A percentile compares a stretch with the other conserved stretches of the same genome.
Conservation (phyloP, 2,888 invertebrate genomes). For the Monoplex corrugatus region DNA sequence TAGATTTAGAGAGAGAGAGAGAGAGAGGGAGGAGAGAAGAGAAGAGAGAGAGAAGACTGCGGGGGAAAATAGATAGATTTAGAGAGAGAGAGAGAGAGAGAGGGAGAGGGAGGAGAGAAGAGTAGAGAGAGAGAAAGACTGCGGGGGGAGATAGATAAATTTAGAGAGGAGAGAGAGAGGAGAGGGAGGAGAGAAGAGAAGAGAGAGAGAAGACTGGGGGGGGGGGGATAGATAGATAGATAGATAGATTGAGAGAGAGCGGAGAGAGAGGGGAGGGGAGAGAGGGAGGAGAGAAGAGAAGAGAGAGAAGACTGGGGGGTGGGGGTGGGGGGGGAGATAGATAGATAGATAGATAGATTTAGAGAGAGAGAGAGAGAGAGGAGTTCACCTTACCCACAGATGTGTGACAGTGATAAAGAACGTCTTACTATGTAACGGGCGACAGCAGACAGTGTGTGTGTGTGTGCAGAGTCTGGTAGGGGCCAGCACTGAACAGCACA, state of each 20-base stretch:
- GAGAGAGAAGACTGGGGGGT: not conserved
- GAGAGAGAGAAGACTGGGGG: not conserved
- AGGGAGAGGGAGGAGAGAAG: not conserved
- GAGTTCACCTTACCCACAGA: no score
- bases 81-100: not conserved
- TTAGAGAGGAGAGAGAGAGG: not conserved
- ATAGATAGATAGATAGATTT: not conserved
- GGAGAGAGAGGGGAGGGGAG: not conserved
- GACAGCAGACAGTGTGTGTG: no score
- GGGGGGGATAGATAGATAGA: not conserved
- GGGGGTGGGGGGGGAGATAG: not conserved
- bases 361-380: not conserved
- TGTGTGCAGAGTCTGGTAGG: no score
- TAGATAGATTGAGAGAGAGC: not conserved
- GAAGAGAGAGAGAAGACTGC: not conserved
- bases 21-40: not conserved
- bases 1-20: not conserved
- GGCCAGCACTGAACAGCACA: no score
- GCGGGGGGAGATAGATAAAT: no score
- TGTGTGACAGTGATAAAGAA: no score
- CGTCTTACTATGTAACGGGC: no score
- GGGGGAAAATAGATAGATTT: not conserved
- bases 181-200: not conserved
- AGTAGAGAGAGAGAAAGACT: slow-evolving; percentile 23
- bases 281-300: not conserved